Percentiles rank a stretch among this genome's conserved stretches.
Conservation (phyloP, 2,888 invertebrate genomes). For the Philopedon plagiatum region DNA sequence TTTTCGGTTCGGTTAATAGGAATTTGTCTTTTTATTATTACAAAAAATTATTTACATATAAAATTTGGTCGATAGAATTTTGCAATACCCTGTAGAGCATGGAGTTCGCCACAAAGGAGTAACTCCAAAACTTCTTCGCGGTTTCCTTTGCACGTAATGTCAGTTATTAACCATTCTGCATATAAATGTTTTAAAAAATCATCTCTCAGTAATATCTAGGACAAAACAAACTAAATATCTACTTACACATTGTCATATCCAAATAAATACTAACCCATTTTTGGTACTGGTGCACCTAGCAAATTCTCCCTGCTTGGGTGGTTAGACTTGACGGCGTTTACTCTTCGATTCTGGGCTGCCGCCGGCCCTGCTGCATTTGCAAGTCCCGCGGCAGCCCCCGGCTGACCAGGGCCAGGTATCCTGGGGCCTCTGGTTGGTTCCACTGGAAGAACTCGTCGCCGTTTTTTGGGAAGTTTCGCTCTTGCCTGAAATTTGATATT, state of each 20-base stretch:
- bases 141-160: too few species aligned
- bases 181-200: too few species aligned
- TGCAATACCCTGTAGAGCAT: too few species aligned
- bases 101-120: too few species aligned
- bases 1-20: too few species aligned
- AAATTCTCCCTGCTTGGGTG: conserved; percentile 82
- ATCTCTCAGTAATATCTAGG: too few species aligned
- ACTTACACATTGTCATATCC: background rate
- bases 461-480: conserved; percentile 98
- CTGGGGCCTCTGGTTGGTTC: conserved; percentile 87
- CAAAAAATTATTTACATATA: too few species aligned
- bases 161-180: too few species aligned
- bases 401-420: conserved; percentile 68
- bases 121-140: too few species aligned
- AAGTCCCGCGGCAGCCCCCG: conserved; percentile 58
- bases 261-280: conserved; percentile 76
- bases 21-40: too few species aligned
- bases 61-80: too few species aligned
- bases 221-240: background rate
- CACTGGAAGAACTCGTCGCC: conserved; percentile 95
- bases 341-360: conserved; percentile 79
- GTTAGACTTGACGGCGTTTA: conserved; percentile 91
- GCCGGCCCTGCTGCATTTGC: conserved; percentile 70
- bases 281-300: conserved; percentile 70
- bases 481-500: conserved; percentile 79